A percentile compares a stretch with the other conserved stretches of the same genome.
These are phyloP conservation scores for Calliphora vomitoria DNA, from an alignment of 2,888 invertebrate genomes.

Conservation along the genomic window DNA sequence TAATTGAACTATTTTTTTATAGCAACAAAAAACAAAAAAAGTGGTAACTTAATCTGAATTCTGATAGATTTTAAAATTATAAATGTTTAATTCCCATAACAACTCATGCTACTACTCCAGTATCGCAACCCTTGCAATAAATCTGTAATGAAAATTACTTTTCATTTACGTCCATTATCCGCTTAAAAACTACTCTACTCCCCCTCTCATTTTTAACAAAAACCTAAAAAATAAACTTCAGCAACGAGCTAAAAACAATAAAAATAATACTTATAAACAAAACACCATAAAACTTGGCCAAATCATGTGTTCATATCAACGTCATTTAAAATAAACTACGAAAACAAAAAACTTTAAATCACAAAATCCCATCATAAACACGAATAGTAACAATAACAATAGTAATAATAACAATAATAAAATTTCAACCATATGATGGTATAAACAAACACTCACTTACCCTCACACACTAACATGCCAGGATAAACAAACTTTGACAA, in stretches of 20 bases:
- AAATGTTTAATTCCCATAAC: too few species aligned
- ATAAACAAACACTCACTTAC: conserved; percentile 28
- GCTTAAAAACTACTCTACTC: neutral
- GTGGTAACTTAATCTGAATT: too few species aligned
- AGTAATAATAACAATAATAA: conserved; percentile 20
- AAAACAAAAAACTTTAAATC: conserved; percentile 28
- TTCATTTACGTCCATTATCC: neutral
- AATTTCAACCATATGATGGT: conserved; percentile 25
- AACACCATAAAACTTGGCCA: conserved; percentile 8
- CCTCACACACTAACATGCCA: conserved; percentile 10
- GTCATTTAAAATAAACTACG: conserved; percentile 45
- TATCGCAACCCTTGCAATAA: too few species aligned
- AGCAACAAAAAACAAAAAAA: too few species aligned
- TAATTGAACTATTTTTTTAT: too few species aligned
- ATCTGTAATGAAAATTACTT: neutral
- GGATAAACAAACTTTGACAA: conserved; percentile 42
- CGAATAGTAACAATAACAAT: neutral
- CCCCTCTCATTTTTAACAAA: neutral
- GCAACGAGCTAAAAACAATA: conserved; percentile 5
- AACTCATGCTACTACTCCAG: too few species aligned
- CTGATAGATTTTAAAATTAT: too few species aligned
- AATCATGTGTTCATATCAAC: conserved; percentile 35
- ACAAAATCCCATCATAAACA: conserved; percentile 56
- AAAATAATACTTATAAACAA: neutral
- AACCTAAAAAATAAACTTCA: neutral